These are phyloP conservation scores for Drosophila pseudotalamancana DNA, from an alignment of 2,888 invertebrate species.

Conservation along the genomic window DNA sequence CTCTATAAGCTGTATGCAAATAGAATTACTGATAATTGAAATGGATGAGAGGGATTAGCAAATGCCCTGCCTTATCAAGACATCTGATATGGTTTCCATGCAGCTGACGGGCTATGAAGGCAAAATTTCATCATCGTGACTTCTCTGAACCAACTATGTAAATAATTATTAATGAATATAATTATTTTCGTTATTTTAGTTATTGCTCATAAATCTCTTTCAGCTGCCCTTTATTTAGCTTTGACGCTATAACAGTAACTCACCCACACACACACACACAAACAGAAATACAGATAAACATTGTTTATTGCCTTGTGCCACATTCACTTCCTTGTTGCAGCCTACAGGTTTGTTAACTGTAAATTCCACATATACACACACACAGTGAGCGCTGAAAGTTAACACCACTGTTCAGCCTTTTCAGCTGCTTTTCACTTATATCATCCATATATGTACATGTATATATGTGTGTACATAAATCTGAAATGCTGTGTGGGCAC, in stretches of 20 bases:
- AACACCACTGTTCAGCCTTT: neutral
- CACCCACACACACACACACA: constrained; percentile 13
- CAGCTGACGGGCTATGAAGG: constrained; percentile 6
- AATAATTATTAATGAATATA: constrained; percentile 3
- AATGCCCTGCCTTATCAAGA: constrained; percentile 29
- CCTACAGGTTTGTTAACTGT: constrained; percentile 38
- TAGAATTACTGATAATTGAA: neutral
- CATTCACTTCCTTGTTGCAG: constrained; percentile 56
- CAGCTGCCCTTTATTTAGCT: constrained; percentile 36
- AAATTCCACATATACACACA: constrained; percentile 1
- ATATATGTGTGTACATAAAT: neutral
- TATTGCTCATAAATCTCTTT: constrained; percentile 25
- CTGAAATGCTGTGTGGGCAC: constrained; percentile 26
- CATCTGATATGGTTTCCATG: constrained; percentile 8
- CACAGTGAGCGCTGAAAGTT: constrained; percentile 27
- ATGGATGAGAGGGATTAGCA: neutral
- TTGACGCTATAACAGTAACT: constrained; percentile 27
- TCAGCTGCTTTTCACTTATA: constrained; percentile 11
- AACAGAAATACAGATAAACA: constrained; percentile 5
- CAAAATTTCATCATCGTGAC: constrained; percentile 13
- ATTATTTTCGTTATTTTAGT: neutral
- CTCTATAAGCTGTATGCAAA: neutral
- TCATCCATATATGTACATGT: constrained; percentile 10
- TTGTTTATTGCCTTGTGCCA: constrained; percentile 48
- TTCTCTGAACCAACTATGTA: constrained; percentile 8